phyloP scores from a whole-genome alignment of 2,888 invertebrate genomes.

The Oxytorus armatus region DNA sequence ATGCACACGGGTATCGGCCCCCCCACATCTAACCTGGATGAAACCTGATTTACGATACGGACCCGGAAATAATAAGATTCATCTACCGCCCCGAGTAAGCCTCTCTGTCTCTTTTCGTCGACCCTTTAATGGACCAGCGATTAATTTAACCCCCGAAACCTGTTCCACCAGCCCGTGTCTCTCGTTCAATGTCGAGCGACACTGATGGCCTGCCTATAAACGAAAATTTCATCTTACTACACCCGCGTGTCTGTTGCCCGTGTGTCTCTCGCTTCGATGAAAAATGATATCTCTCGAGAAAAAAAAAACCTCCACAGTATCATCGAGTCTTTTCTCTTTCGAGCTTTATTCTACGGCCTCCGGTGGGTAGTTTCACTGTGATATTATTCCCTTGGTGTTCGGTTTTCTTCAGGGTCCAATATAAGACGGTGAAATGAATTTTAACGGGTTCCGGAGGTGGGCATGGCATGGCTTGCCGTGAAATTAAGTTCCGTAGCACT shows the following conservation, averaged over 20 bases:
- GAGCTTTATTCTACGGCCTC: slow-evolving; percentile 9
- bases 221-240: slow-evolving; percentile 36
- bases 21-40: slow-evolving; percentile 16
- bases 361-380: background rate
- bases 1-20: slow-evolving; percentile 14
- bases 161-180: slow-evolving; percentile 3
- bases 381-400: slow-evolving; percentile 10
- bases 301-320: slow-evolving; percentile 19
- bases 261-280: slow-evolving; percentile 40
- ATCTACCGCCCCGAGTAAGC: slow-evolving; percentile 1
- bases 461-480: slow-evolving; percentile 4
- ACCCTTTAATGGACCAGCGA: slow-evolving; percentile 49
- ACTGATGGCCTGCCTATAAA: background rate
- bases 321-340: slow-evolving; percentile 20
- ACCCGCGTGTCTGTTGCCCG: slow-evolving; percentile 18
- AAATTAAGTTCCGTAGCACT: slow-evolving; percentile 39
- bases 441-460: slow-evolving; percentile 34
- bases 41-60: slow-evolving; percentile 32
- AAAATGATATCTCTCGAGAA: slow-evolving; percentile 42
- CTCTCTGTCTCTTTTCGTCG: slow-evolving; percentile 14
- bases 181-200: slow-evolving; percentile 5
- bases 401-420: slow-evolving; percentile 41
- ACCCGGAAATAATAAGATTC: slow-evolving; percentile 54
- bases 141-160: slow-evolving; percentile 53
- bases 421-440: slow-evolving; percentile 57